phyloP scores from a whole-genome alignment of 1,140 invertebrate genomes.

The Drosophila virilis region DNA sequence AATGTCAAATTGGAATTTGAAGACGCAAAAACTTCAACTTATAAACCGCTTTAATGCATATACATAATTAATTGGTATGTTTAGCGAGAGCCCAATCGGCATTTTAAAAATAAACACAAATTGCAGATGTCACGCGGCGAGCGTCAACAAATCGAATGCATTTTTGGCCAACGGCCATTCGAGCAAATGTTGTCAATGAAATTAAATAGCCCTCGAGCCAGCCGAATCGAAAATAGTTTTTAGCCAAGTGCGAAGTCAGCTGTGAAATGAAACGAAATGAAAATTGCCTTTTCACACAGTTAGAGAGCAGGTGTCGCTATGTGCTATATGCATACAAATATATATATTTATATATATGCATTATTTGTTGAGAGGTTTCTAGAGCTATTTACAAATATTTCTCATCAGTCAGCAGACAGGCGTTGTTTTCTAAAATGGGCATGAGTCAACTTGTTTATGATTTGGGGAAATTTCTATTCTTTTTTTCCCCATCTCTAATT shows the following conservation, averaged over 20 bases:
- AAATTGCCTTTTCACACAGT: constrained; percentile 52
- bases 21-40: constrained; percentile 16
- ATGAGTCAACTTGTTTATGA: constrained; percentile 48
- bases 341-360: neutral
- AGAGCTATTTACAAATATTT: constrained; percentile 36
- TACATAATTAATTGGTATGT: constrained; percentile 52
- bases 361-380: neutral
- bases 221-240: constrained; percentile 14
- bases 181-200: constrained; percentile 50
- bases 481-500: constrained; percentile 13
- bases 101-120: constrained; percentile 38
- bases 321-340: neutral
- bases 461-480: constrained; percentile 26
- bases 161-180: constrained; percentile 14
- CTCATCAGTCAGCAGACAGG: constrained; percentile 54
- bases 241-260: constrained; percentile 17
- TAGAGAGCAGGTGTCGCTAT: constrained; percentile 19
- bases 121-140: constrained; percentile 15
- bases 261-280: constrained; percentile 25
- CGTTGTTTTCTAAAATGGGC: constrained; percentile 15
- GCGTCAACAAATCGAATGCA: constrained; percentile 36
- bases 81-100: constrained; percentile 17
- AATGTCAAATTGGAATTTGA: constrained; percentile 17
- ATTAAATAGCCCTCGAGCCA: constrained; percentile 21
- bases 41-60: no score